These are phyloP conservation scores for Dione juno DNA, from an alignment of 2,888 invertebrate species.

Conservation along the genomic window DNA sequence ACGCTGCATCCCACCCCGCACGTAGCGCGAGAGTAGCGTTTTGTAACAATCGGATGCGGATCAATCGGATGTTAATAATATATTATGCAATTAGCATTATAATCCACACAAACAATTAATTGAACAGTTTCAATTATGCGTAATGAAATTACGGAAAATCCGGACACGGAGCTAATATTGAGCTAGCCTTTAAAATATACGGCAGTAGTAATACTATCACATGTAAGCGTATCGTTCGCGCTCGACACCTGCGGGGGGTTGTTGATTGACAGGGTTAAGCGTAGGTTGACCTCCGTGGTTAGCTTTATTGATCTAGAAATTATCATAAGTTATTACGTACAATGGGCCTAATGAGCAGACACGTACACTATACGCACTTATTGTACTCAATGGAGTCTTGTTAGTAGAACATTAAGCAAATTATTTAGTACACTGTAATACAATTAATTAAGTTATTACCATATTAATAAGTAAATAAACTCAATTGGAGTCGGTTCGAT, in stretches of 20 bases:
- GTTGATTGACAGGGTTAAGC: too few relatives aligned
- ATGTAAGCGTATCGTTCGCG: background rate
- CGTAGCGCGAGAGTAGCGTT: background rate
- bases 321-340: background rate
- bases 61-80: background rate
- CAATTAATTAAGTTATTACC: background rate
- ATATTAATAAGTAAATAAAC: background rate
- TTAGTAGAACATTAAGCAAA: background rate
- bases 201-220: background rate
- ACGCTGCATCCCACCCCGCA: too few relatives aligned
- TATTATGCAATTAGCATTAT: background rate
- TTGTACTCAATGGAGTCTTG: background rate
- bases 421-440: background rate
- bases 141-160: background rate
- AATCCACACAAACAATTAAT: background rate
- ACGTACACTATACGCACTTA: background rate
- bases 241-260: background rate
- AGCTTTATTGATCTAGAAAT: background rate
- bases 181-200: too few relatives aligned
- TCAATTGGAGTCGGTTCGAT: too few relatives aligned
- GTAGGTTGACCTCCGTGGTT: background rate
- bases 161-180: too few relatives aligned
- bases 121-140: background rate
- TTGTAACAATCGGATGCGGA: background rate
- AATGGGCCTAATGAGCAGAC: background rate